Evolutionary conservation across 2,113 vertebrate species (phyloP).

Genomic region (Grantiella picta): DNA sequence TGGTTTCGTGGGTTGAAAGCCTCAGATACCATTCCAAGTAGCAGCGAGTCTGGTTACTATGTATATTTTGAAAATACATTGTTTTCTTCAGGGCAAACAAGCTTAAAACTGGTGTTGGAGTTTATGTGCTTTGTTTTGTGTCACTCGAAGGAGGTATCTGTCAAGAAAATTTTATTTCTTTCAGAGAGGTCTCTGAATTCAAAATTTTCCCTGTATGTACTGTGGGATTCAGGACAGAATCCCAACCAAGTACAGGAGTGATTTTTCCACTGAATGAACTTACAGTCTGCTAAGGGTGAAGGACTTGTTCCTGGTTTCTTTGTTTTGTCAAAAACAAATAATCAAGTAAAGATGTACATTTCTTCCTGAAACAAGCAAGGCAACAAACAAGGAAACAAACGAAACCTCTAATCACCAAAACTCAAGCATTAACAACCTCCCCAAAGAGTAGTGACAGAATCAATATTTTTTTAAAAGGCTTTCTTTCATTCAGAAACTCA

Average conservation of each 20-base stretch:
- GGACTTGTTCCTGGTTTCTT: neutral
- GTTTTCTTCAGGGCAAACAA: neutral
- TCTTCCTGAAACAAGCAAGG: neutral
- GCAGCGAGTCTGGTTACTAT: neutral
- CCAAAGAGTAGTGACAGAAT: neutral
- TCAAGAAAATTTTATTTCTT: neutral
- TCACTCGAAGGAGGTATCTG: neutral
- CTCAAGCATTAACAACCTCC: neutral
- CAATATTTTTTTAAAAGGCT: neutral
- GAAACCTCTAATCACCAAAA: neutral
- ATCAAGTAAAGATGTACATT: neutral
- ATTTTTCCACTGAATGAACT: neutral
- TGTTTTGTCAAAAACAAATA: neutral
- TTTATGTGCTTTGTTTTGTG: neutral
- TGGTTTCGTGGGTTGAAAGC: neutral
- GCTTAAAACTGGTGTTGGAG: neutral
- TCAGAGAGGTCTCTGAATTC: neutral
- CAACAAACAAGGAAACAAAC: neutral
- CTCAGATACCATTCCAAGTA: neutral
- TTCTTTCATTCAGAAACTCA: neutral
- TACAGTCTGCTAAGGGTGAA: neutral
- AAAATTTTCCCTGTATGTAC: rapidly evolving
- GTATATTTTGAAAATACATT: neutral
- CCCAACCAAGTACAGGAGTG: neutral
- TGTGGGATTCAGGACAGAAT: neutral